Base-by-base conservation (phyloP, 2,888 invertebrate species). In the Carterocephalus palaemon region DNA sequence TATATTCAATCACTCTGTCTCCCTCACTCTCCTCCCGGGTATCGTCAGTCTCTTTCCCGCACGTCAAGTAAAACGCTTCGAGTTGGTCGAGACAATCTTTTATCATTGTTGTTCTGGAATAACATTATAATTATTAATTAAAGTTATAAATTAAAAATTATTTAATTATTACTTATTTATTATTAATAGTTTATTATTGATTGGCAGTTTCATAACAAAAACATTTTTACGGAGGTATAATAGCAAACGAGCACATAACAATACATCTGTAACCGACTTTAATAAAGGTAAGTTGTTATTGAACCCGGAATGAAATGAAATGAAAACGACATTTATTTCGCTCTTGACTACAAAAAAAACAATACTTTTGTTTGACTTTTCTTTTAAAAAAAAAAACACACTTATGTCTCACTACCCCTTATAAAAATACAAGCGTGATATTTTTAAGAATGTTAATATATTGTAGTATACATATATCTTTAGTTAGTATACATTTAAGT, bases 41-140 rank as follows among this genome's bases (percentile, higher is more conserved):
- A 28, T 41, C 24, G 6, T 41, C 47, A 8, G 16, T 48, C 40
- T 41, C 49, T 32, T 43, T 51, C 28, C 46, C 45, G 12, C 43
- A 22, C 31, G 49, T 62, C 31, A 61, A 48, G 49, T 74, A 67
- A 47, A 69, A 58, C 0, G 48, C 34, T 62, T 89, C 86, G 48
- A 91, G 59, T 46, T 86, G 79, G 6, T 76, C 64, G 28, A 92
- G 57, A 67, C 90, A 89, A 47, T 88, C 88, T 56, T 81, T 81
- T 17, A 90, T 75, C 89, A 91, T 90, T 28, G 85, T 82, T 2
- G 88, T 63, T 66, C 90, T 90, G 68, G 45, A 83, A 83, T 49
- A 17, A 22, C n/a, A n/a, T n/a, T n/a, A n/a, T n/a, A n/a, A n/a
- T n/a, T n/a, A n/a, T n/a, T n/a, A n/a, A n/a, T n/a, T n/a, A 40